These are phyloP conservation scores for Drosophila rufa DNA, from an alignment of 1,140 invertebrate genomes.

Conservation along the genomic window DNA sequence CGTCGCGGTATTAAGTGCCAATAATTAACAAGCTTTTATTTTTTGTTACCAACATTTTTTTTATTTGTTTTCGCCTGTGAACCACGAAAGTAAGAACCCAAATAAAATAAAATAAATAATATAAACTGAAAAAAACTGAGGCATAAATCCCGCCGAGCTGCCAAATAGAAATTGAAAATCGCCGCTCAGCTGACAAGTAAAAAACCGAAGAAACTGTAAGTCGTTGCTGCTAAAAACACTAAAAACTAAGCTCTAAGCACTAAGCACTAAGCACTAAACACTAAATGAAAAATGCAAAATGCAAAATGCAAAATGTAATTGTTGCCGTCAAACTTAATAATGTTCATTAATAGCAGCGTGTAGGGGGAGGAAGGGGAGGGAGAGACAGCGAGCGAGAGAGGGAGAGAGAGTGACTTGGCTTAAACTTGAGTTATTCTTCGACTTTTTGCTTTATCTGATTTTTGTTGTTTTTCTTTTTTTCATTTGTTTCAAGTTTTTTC, in stretches of 20 bases:
- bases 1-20: conserved; percentile 19
- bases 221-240: conserved; percentile 29
- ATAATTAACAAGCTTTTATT: conserved; percentile 8
- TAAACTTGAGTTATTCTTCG: conserved; percentile 33
- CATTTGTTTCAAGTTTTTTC: conserved; percentile 20
- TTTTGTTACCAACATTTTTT: conserved; percentile 33
- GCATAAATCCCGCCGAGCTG: conserved; percentile 49
- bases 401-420: conserved; percentile 29
- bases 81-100: background rate
- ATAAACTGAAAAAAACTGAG: conserved; percentile 16
- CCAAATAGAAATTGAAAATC: conserved; percentile 59
- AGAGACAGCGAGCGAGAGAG: background rate
- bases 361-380: no score
- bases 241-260: background rate
- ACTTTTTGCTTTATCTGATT: conserved; percentile 9
- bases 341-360: conserved; percentile 49
- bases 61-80: conserved; percentile 38
- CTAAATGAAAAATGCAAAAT: conserved; percentile 6
- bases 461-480: conserved; percentile 19
- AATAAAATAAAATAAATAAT: background rate
- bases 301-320: conserved; percentile 40
- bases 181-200: conserved; percentile 52
- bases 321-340: conserved; percentile 47
- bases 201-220: conserved; percentile 70
- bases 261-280: conserved; percentile 9